Conservation (phyloP, 2,888 invertebrate species). For the Gortyna flavago region DNA sequence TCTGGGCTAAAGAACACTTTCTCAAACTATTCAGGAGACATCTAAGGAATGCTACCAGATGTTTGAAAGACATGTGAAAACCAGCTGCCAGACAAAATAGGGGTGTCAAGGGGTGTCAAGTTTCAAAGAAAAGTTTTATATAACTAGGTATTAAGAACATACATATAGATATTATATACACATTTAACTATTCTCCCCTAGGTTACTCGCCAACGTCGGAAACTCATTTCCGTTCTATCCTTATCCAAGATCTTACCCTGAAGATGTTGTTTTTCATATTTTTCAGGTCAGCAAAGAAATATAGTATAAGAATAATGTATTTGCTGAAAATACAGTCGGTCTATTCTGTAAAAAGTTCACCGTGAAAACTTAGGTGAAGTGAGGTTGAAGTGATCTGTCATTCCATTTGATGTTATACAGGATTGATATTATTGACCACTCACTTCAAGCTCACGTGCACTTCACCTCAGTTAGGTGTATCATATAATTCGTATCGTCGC, state of each 20-base stretch:
- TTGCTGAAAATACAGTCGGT: neutral
- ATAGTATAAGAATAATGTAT: neutral
- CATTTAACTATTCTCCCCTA: neutral
- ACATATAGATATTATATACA: neutral
- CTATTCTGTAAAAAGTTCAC: neutral
- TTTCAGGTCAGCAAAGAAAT: conserved; percentile 18
- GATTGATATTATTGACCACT: too few species aligned
- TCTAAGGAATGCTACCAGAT: neutral
- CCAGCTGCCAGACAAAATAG: too few species aligned
- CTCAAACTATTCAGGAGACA: neutral
- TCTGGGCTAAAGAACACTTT: neutral
- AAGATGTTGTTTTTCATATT: conserved; percentile 9
- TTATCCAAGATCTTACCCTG: conserved; percentile 46
- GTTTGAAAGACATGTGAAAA: neutral
- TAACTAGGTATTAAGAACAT: neutral
- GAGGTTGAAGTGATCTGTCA: too few species aligned
- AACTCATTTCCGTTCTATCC: conserved; percentile 34
- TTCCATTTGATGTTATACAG: too few species aligned
- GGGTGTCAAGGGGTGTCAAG: neutral
- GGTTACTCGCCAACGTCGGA: conserved; percentile 10
- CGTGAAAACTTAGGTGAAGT: too few species aligned
- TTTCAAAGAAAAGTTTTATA: neutral
- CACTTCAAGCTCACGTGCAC: too few species aligned
- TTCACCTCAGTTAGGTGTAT: neutral
- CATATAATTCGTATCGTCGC: neutral